These are phyloP conservation scores for Arrhopalites spinosus DNA, from an alignment of 2,888 invertebrate species.

Conservation along the genomic window DNA sequence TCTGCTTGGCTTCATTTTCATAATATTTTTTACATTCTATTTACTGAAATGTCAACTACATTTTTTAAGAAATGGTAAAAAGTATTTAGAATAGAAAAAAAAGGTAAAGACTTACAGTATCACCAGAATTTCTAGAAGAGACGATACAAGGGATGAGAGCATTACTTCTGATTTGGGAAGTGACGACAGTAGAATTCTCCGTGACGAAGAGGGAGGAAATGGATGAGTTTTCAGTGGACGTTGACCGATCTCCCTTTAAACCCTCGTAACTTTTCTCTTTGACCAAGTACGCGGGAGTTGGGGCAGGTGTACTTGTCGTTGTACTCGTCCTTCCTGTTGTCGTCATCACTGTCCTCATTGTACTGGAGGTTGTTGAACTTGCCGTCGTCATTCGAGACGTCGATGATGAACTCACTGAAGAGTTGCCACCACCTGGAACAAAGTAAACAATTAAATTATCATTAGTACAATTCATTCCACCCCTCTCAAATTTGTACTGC, in stretches of 20 bases:
- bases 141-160: slow-evolving; percentile 82
- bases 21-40: too few relatives aligned
- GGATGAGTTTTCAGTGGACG: slow-evolving; percentile 42
- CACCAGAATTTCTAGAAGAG: slow-evolving; percentile 82
- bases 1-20: too few relatives aligned
- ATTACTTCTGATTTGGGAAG: slow-evolving; percentile 82
- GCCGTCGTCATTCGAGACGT: slow-evolving; percentile 25
- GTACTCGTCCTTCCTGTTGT: neutral
- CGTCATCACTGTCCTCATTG: neutral
- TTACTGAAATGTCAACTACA: neutral
- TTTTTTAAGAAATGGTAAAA: too few relatives aligned
- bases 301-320: neutral
- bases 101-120: slow-evolving; percentile 67
- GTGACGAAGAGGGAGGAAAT: slow-evolving; percentile 68
- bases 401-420: neutral
- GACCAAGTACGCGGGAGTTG: neutral
- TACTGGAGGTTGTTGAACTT: neutral
- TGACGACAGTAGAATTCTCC: slow-evolving; percentile 78
- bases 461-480: too few relatives aligned
- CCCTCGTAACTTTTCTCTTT: slow-evolving; percentile 31
- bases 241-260: slow-evolving; percentile 32
- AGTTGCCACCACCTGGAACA: neutral
- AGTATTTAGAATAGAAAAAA: slow-evolving; percentile 1
- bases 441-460: neutral
- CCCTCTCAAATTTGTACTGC: too few relatives aligned